These are phyloP conservation scores for Orientallactaga bullata DNA, from an alignment of 2,113 vertebrate genomes.

Conservation along the genomic window DNA sequence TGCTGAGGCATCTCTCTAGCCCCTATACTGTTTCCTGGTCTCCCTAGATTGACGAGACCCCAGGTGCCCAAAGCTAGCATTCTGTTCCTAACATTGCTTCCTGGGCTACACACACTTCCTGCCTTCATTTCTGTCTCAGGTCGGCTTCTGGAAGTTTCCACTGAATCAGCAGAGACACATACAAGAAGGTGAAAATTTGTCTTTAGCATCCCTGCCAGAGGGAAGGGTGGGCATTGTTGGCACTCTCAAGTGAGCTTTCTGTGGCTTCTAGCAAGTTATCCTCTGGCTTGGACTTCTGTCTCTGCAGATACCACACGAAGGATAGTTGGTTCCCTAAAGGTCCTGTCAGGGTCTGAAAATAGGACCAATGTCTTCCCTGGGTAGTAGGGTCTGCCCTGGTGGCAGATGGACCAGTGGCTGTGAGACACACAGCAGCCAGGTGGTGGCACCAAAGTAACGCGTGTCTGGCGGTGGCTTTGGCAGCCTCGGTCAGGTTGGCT, in stretches of 20 bases:
- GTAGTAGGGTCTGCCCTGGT: not conserved
- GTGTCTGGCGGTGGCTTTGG: not conserved
- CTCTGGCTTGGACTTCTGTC: not conserved
- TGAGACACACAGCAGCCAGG: constrained; percentile 30
- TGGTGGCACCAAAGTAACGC: constrained; percentile 72
- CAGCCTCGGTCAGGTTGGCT: not conserved
- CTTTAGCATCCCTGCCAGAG: not conserved
- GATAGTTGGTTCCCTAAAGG: not conserved
- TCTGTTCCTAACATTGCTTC: not conserved
- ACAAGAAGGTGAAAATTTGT: rapidly evolving
- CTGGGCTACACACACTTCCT: not conserved
- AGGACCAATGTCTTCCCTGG: not conserved
- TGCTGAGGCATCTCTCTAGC: not conserved
- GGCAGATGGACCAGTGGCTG: not conserved
- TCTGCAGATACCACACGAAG: not conserved
- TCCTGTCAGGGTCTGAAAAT: not conserved
- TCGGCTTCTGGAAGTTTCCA: not conserved
- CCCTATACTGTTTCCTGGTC: not conserved
- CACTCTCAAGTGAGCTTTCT: not conserved
- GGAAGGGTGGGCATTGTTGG: not conserved
- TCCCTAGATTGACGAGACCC: not conserved
- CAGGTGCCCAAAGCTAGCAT: rapidly evolving
- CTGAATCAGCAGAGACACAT: not conserved
- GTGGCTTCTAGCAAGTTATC: not conserved
- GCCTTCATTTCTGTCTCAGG: not conserved